These are phyloP conservation scores for Aegithalos caudatus DNA, from an alignment of 2,113 vertebrate genomes.

Conservation along the genomic window DNA sequence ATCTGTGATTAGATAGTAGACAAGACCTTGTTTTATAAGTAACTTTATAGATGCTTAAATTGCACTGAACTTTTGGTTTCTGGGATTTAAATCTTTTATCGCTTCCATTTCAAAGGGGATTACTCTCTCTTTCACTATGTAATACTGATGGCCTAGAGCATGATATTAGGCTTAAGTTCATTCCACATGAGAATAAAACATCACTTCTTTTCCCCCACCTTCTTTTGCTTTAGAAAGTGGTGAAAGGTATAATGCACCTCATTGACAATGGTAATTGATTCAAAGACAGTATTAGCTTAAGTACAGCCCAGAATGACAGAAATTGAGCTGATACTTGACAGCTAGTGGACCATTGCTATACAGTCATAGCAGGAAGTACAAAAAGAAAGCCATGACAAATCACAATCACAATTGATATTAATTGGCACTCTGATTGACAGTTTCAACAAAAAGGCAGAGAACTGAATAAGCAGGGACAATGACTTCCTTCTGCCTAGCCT, in stretches of 20 bases:
- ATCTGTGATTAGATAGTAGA: not conserved
- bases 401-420: not conserved
- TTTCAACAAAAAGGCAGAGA: not conserved
- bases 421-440: conserved; percentile 19
- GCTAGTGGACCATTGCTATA: not conserved
- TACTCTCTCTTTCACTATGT: not conserved
- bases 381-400: not conserved
- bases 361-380: not conserved
- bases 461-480: not conserved
- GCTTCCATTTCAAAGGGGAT: not conserved
- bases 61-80: not conserved
- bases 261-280: not conserved
- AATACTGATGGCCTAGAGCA: not conserved
- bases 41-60: not conserved
- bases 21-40: not conserved
- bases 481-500: not conserved
- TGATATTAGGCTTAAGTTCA: not conserved
- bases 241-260: not conserved
- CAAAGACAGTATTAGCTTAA: not conserved
- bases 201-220: not conserved
- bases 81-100: not conserved
- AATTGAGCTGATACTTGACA: not conserved
- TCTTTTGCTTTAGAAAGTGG: not conserved
- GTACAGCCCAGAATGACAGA: not conserved
- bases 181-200: not conserved